Conservation (phyloP, 2,113 vertebrate genomes). For the Pseudorectes ferrugineus region DNA sequence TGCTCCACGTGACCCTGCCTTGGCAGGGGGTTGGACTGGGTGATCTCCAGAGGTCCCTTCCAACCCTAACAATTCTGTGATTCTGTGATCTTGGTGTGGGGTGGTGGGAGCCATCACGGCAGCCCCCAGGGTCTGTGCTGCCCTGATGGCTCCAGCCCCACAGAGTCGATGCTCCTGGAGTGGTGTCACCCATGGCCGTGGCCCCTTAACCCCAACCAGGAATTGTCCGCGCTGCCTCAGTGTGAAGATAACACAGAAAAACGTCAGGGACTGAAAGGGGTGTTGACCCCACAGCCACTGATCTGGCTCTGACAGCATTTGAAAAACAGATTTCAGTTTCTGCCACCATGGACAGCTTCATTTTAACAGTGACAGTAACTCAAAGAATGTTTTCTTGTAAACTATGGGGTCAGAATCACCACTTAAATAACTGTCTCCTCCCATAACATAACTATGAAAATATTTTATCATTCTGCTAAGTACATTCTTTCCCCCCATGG, state of each 20-base stretch:
- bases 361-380: not conserved
- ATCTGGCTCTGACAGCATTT: not conserved
- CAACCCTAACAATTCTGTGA: not conserved
- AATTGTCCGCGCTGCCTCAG: rapidly evolving
- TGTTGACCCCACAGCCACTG: not conserved
- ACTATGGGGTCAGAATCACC: not conserved
- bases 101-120: not conserved
- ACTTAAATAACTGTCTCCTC: not conserved
- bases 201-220: not conserved
- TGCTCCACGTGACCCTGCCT: not conserved
- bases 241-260: not conserved
- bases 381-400: not conserved
- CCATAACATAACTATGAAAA: slow-evolving; percentile 1
- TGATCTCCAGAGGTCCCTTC: not conserved
- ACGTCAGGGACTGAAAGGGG: not conserved
- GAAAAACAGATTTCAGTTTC: not conserved
- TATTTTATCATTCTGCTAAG: not conserved
- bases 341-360: not conserved
- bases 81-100: not conserved
- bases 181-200: not conserved
- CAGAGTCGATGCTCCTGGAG: not conserved
- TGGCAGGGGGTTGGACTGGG: not conserved
- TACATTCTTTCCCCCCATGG: not conserved
- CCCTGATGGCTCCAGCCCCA: not conserved
- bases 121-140: not conserved